Base-by-base conservation (phyloP, 1,140 invertebrate genomes). In the Pemphigus obesinymphae region DNA sequence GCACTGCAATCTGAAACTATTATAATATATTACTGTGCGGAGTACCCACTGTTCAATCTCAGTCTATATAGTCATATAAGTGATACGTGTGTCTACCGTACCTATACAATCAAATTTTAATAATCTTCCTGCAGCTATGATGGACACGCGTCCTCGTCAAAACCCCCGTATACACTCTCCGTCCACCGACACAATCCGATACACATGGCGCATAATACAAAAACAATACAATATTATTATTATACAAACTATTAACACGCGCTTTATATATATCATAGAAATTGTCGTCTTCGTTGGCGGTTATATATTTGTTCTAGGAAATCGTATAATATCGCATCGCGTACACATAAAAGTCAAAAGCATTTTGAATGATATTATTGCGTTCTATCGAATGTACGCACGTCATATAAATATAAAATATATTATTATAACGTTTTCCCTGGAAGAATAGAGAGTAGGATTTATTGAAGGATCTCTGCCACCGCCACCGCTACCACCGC, bases 361-460 rank as follows among this genome's bases (percentile, higher is more conserved):
- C 68, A 23, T 45, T 70, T 73, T 29, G 5, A 48, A 73, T n/a
- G n/a, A 50, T 73, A 73, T 48, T 73, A 73, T 73, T 73, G 26
- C 45, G 4, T 50, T 48, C 43, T 48, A 68, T 68, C 20, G 43
- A 31, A n/a, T n/a, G n/a, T n/a, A 73, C 43, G 10, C 43, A 73
- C 26, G 63, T 66, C n/a, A 11, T 45, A 11, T 45, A 11, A 5
- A 43, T n/a, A n/a, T n/a, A n/a, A n/a, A n/a, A n/a, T n/a, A n/a
- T n/a, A n/a, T n/a, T n/a, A n/a, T n/a, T n/a, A n/a, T 45, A 73
- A 50, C 26, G 13, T 50, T 73, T 73, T 50, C 45, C 11, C 43
- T 5, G 17, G 70, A 72, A 50, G 68, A 70, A 70, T 70, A 26
- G 40, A 26, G 68, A 70, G 68, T 50, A 50, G 70, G 70, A 73